Evolutionary conservation across 2,797 vertebrate species (phyloP).

Genomic region (Pampus argenteus): DNA sequence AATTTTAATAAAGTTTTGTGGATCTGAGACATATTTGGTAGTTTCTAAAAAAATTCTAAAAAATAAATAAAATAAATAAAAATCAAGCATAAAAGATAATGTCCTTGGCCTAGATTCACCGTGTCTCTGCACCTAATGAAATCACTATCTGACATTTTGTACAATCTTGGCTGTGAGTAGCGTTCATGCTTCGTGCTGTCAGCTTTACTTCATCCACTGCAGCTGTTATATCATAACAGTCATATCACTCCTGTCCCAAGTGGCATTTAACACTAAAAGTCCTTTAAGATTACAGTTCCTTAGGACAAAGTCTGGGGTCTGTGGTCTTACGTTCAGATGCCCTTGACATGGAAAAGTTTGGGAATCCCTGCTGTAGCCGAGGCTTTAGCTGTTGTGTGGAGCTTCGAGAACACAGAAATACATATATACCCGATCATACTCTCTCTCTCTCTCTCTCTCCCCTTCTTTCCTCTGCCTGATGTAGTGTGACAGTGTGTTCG

Average conservation of each 20-base stretch:
- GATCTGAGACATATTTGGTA: not conserved
- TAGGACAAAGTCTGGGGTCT: constrained; percentile 42
- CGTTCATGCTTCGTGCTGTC: constrained; percentile 27
- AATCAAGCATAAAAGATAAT: not conserved
- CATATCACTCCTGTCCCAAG: constrained; percentile 6
- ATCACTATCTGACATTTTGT: not conserved
- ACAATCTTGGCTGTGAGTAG: not conserved
- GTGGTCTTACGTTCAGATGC: constrained; percentile 26
- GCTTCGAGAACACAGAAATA: constrained; percentile 55
- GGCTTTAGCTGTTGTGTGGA: constrained; percentile 53
- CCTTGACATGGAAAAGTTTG: constrained; percentile 66
- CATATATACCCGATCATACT: constrained; percentile 65
- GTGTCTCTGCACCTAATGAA: not conserved
- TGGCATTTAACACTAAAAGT: constrained; percentile 9
- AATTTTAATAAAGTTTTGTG: not conserved
- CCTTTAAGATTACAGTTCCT: constrained; percentile 43
- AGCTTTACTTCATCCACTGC: constrained; percentile 7
- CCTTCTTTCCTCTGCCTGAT: constrained; percentile 80
- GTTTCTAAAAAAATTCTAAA: not conserved
- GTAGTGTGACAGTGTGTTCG: constrained; percentile 85
- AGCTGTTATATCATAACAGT: constrained; percentile 13
- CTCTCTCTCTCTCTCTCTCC: constrained; percentile 70
- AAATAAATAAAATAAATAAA: not conserved
- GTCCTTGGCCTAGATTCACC: not conserved
- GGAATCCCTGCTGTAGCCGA: constrained; percentile 50